A percentile compares a stretch with the other conserved stretches of the same genome.
Evolutionary conservation across 1,140 invertebrate species (phyloP).

Genomic region (Plectrocnemia conspersa): DNA sequence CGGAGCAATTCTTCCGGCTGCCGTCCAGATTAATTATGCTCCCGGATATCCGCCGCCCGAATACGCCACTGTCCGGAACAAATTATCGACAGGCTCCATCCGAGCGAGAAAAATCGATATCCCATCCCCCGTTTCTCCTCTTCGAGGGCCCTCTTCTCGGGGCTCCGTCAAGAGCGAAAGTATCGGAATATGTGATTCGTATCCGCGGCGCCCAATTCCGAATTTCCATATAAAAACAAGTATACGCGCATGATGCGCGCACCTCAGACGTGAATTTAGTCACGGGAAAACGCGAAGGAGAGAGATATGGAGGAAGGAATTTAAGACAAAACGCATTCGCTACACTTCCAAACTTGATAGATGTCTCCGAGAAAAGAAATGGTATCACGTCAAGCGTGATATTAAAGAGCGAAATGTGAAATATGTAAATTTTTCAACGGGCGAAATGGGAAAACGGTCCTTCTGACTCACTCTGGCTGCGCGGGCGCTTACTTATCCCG

Average conservation of each 20-base stretch:
- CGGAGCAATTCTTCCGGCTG: no score
- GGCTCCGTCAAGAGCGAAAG: background rate
- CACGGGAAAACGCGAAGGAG: conserved; percentile 31
- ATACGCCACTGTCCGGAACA: no score
- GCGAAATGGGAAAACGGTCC: conserved; percentile 8
- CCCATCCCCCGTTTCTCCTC: no score
- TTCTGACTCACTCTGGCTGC: no score
- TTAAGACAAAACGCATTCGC: conserved; percentile 29
- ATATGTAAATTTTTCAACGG: conserved; percentile 31
- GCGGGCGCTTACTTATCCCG: background rate
- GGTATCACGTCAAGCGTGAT: conserved; percentile 35
- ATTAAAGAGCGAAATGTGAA: conserved; percentile 35
- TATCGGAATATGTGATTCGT: conserved; percentile 19
- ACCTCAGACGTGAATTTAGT: conserved; percentile 30
- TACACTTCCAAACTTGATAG: conserved; percentile 34
- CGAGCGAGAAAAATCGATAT: no score
- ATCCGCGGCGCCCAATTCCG: conserved; percentile 16
- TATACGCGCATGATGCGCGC: conserved; percentile 9
- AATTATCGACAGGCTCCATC: no score
- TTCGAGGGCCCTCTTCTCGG: no score
- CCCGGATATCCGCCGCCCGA: no score
- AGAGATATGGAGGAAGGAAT: conserved; percentile 20
- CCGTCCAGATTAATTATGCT: no score
- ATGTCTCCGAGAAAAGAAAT: conserved; percentile 35
- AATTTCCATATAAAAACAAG: conserved; percentile 29